Evolutionary conservation across 2,888 invertebrate genomes (phyloP).

Genomic region (Rhogogaster chlorosoma): DNA sequence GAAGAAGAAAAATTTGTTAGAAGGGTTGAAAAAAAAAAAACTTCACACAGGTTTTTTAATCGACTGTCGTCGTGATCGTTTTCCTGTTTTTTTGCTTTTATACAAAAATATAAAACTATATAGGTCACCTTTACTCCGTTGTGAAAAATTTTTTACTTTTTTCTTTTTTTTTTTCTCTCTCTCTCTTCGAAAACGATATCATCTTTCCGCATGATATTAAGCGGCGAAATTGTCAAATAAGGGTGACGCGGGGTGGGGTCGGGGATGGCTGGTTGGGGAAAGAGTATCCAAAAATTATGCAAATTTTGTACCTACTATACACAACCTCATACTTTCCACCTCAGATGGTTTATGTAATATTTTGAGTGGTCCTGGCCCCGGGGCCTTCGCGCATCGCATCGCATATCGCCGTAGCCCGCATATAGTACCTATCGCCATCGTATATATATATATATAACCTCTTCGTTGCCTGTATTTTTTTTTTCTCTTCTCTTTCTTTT

Average conservation of each 20-base stretch:
- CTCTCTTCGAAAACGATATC: neutral
- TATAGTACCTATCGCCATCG: too few relatives aligned
- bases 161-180: too few relatives aligned
- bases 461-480: too few relatives aligned
- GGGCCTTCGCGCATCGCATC: neutral
- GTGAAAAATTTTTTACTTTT: too few relatives aligned
- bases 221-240: neutral
- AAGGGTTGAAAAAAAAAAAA: neutral
- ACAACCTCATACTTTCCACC: neutral
- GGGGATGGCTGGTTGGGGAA: neutral
- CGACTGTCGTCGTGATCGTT: too few relatives aligned
- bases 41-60: too few relatives aligned
- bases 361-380: neutral
- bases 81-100: too few relatives aligned
- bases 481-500: too few relatives aligned
- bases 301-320: neutral
- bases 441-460: too few relatives aligned
- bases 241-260: neutral
- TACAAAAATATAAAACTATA: too few relatives aligned
- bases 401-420: too few relatives aligned
- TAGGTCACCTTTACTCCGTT: too few relatives aligned
- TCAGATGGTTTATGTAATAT: constrained; percentile 26
- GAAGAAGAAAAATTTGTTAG: neutral
- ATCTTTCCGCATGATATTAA: neutral
- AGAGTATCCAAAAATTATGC: neutral